phyloP scores from a whole-genome alignment of 2,113 vertebrate species.

The Eulemur macaco region DNA sequence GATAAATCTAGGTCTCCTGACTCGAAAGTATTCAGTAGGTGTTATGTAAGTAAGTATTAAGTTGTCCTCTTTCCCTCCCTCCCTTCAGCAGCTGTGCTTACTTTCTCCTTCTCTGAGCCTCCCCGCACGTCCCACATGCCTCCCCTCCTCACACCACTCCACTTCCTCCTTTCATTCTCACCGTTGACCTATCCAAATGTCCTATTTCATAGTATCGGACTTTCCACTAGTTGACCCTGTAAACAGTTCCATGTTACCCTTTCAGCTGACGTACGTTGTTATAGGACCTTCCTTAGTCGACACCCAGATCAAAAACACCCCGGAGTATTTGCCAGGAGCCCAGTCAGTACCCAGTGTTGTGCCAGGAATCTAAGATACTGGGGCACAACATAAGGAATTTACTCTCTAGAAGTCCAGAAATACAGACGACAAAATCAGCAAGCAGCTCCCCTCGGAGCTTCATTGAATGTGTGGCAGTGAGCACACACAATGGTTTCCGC shows the following conservation, averaged over 20 bases:
- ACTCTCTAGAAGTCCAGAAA: not conserved
- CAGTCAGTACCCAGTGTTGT: not conserved
- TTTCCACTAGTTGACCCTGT: not conserved
- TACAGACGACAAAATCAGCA: not conserved
- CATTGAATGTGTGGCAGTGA: not conserved
- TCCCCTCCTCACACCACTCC: not conserved
- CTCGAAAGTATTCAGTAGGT: not conserved
- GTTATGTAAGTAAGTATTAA: too few relatives aligned
- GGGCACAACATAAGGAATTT: not conserved
- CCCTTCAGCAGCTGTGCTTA: not conserved
- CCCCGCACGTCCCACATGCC: rapidly evolving
- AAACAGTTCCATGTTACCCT: not conserved
- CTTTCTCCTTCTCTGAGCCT: not conserved
- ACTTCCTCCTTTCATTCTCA: not conserved
- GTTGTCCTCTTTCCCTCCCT: not conserved
- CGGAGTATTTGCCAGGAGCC: not conserved
- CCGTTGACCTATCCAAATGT: not conserved
- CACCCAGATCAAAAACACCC: not conserved
- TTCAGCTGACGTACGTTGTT: not conserved
- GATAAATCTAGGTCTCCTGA: not conserved
- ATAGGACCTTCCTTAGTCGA: not conserved
- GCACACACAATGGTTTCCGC: rapidly evolving
- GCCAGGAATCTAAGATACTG: not conserved
- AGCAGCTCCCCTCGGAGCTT: too few relatives aligned
- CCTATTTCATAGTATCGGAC: not conserved